Evolutionary conservation across 2,797 vertebrate species (phyloP), one percentile per base, ranked within the genome.

Genomic region (Phaenicophaeus curvirostris): DNA sequence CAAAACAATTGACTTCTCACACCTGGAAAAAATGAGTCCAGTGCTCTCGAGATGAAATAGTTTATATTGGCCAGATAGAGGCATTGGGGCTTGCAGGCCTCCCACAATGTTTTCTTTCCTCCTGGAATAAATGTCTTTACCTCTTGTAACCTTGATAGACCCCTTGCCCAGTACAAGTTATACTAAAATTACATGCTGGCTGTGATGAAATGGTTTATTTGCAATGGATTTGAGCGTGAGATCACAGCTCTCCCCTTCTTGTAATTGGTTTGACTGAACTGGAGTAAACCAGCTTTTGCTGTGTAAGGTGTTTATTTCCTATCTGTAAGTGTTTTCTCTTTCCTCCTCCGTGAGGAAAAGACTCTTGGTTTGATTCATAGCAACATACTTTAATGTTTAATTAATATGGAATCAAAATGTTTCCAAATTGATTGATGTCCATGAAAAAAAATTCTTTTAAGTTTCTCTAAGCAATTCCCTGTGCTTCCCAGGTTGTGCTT

Each of bases 401-500:
- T 80, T 50, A 85, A 15, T 50, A 39, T 12, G 11, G 6, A 63
- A 46, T 67, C 6, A 57, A 63, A 44, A 39, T 33, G n/a, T n/a
- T n/a, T n/a, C n/a, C n/a, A n/a, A n/a, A n/a, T n/a, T n/a, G 3
- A 44, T 53, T 37, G 0, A 4, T 66, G 16, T 59, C 42, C 8
- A 9, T 84, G 21, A 31, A 50, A 62, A 62, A 35, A 42, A 25
- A 4, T 8, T 25, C 8, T 79, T 85, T 39, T 48, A 15, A n/a
- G 2, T 15, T 41, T 59, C 33, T 62, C 30, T 19, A 15, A 83
- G 21, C 12, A 24, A 23, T 68, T 85, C 13, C 13, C 6, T 15
- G 3, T 0, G 0, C 37, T 66, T 87, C 9, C 33, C 23, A 42
- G 11, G 11, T 53, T 63, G 30, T 50, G 14, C 19, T 53, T 63